Evolutionary conservation across 2,888 invertebrate genomes (phyloP).

Genomic region (Pachydiplax longipennis): DNA sequence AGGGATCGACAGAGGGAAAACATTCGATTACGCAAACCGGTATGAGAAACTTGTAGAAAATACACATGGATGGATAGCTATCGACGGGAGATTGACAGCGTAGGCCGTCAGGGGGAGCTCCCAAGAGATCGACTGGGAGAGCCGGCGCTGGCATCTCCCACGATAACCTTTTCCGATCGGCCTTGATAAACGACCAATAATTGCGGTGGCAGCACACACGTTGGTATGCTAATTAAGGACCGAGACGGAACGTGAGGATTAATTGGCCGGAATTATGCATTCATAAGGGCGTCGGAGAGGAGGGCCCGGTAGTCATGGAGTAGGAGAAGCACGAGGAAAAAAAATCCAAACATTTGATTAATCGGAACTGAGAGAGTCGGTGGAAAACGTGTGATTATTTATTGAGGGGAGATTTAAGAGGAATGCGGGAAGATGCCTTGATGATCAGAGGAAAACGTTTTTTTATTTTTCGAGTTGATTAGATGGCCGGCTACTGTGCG

Average conservation of each 20-base stretch:
- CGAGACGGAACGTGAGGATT: constrained; percentile 2
- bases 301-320: background rate
- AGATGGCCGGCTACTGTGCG: constrained; percentile 36
- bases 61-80: background rate
- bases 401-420: background rate
- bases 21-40: too few relatives aligned
- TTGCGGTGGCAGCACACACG: constrained; percentile 22
- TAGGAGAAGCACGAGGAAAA: background rate
- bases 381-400: constrained; percentile 39
- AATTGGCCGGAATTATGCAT: constrained; percentile 31
- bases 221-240: constrained; percentile 26
- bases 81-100: background rate
- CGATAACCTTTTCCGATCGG: constrained; percentile 6
- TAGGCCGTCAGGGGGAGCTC: background rate
- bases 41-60: too few relatives aligned
- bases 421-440: constrained; percentile 1
- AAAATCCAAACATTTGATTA: constrained; percentile 33
- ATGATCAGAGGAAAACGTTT: constrained; percentile 15
- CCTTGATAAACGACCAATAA: constrained; percentile 38
- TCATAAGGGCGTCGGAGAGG: constrained; percentile 16
- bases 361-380: constrained; percentile 21
- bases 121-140: background rate
- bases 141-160: background rate
- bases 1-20: too few relatives aligned
- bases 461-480: constrained; percentile 33